Evolutionary conservation across 2,113 vertebrate species (phyloP).

Genomic region (Hirundichthys speculiger): DNA sequence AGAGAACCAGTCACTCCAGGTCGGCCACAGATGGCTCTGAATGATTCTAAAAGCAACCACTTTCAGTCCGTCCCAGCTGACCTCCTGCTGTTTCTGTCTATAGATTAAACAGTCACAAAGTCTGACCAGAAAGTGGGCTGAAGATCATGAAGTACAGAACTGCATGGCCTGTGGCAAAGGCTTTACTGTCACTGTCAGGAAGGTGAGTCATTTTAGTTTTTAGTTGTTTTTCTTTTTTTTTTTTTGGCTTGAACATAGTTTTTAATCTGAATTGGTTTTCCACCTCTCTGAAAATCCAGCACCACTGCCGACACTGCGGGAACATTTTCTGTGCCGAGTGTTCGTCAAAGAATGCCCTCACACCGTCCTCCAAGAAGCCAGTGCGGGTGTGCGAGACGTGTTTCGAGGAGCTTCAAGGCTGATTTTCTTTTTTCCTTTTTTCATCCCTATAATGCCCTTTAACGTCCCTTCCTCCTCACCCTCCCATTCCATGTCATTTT

Average conservation of each 20-base stretch:
- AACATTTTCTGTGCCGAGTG: conserved; percentile 98
- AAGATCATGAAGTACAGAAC: conserved; percentile 96
- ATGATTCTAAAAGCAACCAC: not conserved
- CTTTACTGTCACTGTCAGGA: conserved; percentile 93
- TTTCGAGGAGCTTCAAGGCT: conserved; percentile 94
- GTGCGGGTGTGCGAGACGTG: conserved; percentile 95
- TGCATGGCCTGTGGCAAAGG: conserved; percentile 97
- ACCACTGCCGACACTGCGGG: conserved; percentile 97
- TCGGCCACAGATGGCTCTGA: conserved; percentile 46
- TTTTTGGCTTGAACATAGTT: no score
- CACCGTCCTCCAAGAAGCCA: conserved; percentile 97
- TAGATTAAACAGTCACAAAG: conserved; percentile 97
- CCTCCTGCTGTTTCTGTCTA: not conserved
- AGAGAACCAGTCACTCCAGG: conserved; percentile 98
- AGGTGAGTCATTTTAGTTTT: conserved; percentile 79
- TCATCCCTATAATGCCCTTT: not conserved
- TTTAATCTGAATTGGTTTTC: not conserved
- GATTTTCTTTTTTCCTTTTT: conserved; percentile 36
- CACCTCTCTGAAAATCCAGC: conserved; percentile 78
- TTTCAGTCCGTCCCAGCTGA: no score
- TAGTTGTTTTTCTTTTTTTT: not conserved
- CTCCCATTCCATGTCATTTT: conserved; percentile 70
- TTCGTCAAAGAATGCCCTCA: conserved; percentile 92
- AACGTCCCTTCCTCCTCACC: not conserved
- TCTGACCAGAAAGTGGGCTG: conserved; percentile 96